A percentile compares a stretch with the other conserved stretches of the same genome.
phyloP scores from a whole-genome alignment of 1,140 invertebrate species.

The Cephus cinctus region DNA sequence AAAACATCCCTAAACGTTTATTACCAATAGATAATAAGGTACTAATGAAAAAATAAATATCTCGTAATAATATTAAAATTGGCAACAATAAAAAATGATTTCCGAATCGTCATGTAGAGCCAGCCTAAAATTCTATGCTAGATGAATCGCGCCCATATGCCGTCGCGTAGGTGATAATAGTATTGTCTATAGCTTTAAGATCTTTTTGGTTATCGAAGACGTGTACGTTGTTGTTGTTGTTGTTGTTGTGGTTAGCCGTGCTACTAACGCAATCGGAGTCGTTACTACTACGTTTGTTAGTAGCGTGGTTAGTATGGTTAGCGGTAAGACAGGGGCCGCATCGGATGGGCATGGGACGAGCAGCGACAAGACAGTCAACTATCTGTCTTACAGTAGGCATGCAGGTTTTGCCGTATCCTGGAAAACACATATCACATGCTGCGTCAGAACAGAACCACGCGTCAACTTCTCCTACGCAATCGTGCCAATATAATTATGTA shows the following conservation, averaged over 20 bases:
- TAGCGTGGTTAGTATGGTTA: slow-evolving; percentile 47
- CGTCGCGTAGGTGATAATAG: slow-evolving; percentile 22
- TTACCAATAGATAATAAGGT: too few species aligned
- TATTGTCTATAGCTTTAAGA: slow-evolving; percentile 15
- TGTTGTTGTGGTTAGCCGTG: slow-evolving; percentile 28
- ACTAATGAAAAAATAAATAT: too few species aligned
- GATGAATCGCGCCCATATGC: slow-evolving; percentile 17
- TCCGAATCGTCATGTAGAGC: too few species aligned
- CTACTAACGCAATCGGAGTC: slow-evolving; percentile 30
- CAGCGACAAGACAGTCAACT: slow-evolving; percentile 53
- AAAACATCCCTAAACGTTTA: too few species aligned
- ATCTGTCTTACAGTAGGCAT: slow-evolving; percentile 58
- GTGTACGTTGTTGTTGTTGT: slow-evolving; percentile 26
- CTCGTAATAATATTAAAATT: too few species aligned
- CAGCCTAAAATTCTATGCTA: too few species aligned
- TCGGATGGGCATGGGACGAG: slow-evolving; percentile 49
- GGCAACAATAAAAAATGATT: too few species aligned
- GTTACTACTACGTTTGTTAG: slow-evolving; percentile 37
- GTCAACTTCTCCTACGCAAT: slow-evolving; percentile 26
- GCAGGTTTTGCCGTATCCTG: slow-evolving; percentile 54
- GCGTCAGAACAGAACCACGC: slow-evolving; percentile 44
- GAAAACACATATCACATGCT: slow-evolving; percentile 55
- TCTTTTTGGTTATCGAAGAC: slow-evolving; percentile 26
- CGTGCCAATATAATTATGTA: slow-evolving; percentile 6
- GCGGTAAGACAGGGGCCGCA: slow-evolving; percentile 49